Conservation (phyloP, 2,888 invertebrate species). For the Mantis religiosa region DNA sequence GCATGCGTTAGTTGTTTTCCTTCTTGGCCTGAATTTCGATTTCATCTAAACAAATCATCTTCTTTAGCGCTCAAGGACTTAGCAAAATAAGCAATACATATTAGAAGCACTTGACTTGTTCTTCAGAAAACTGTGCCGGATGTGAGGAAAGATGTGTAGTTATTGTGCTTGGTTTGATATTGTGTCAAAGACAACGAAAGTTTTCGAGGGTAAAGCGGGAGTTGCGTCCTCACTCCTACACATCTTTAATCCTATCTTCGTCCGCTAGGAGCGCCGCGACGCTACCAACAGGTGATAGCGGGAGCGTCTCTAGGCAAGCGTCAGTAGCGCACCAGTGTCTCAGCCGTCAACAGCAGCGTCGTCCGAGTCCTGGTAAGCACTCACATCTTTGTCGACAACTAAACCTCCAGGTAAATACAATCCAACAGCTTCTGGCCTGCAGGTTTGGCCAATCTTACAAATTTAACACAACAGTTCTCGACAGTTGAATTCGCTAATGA, state of each 20-base stretch:
- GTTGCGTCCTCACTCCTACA: not conserved
- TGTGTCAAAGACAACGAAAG: not conserved
- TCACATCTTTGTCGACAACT: not conserved
- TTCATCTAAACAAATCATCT: no score
- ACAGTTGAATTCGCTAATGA: no score
- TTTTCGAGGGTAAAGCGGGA: not conserved
- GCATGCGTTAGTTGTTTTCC: no score
- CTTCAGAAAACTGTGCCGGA: no score
- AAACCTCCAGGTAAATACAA: not conserved
- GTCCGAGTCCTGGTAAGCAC: not conserved
- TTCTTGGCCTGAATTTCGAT: no score
- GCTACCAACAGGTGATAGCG: not conserved
- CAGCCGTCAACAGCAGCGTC: not conserved
- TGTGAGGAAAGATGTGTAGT: no score
- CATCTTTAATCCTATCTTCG: not conserved
- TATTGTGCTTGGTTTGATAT: not conserved
- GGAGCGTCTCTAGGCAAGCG: not conserved
- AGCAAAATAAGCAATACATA: no score
- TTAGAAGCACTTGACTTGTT: no score
- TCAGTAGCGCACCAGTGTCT: conserved; percentile 1
- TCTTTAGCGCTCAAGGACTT: no score
- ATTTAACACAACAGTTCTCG: no score
- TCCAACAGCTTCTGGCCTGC: no score
- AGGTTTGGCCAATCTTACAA: no score
- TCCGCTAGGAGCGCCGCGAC: not conserved